Conservation (phyloP, 2,888 invertebrate species). For the Hemaris fuciformis region DNA sequence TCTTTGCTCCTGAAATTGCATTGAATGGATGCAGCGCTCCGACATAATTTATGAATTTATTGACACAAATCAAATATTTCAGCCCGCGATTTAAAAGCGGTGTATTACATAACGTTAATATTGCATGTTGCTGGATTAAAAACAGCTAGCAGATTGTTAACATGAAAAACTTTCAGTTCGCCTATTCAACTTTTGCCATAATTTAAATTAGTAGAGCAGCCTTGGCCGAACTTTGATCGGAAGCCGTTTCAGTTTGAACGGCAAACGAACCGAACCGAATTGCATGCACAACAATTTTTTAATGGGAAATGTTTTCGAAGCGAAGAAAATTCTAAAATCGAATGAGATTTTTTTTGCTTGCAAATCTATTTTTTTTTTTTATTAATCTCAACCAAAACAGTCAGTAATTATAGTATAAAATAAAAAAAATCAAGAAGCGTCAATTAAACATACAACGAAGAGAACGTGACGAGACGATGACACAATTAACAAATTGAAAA, state of each 20-base stretch:
- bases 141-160: background rate
- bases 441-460: background rate
- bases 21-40: no score
- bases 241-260: background rate
- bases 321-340: background rate
- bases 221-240: background rate
- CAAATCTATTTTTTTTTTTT: no score
- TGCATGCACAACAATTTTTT: background rate
- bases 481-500: constrained; percentile 1
- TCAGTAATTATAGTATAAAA: background rate
- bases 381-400: no score
- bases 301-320: background rate
- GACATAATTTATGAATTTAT: no score
- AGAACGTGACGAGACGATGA: background rate
- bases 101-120: no score
- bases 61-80: no score
- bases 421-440: background rate
- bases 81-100: no score
- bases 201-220: background rate
- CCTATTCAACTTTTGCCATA: background rate
- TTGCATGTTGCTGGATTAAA: background rate
- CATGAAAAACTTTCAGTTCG: background rate
- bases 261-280: background rate
- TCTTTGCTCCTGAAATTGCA: no score
- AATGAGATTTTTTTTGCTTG: background rate